phyloP scores from a whole-genome alignment of 2,113 vertebrate species.

The Ardeotis arabs region DNA sequence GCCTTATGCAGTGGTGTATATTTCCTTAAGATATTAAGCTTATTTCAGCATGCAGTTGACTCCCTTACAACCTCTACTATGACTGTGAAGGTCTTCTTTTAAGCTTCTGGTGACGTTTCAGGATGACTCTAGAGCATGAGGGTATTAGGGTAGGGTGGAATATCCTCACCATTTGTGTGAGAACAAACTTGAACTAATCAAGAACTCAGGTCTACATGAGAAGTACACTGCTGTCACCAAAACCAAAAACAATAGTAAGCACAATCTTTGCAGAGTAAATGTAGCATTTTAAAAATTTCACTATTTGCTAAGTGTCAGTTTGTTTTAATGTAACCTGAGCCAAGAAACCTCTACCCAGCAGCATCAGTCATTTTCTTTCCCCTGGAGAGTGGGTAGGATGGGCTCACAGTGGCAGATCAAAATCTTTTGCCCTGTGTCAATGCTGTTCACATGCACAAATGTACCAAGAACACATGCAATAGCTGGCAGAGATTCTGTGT shows the following conservation, averaged over 20 bases:
- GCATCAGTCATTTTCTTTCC: not conserved
- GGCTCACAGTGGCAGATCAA: not conserved
- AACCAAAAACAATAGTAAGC: not conserved
- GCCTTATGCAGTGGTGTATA: not conserved
- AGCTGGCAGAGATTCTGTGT: not conserved
- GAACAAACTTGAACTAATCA: not conserved
- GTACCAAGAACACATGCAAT: not conserved
- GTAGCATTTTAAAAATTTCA: not conserved
- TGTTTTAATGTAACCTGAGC: not conserved
- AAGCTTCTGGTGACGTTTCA: constrained; percentile 25
- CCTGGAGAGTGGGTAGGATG: not conserved
- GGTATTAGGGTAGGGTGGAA: not conserved
- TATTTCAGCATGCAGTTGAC: not conserved
- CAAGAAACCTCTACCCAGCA: not conserved
- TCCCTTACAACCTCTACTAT: not conserved
- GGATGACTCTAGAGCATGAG: not conserved
- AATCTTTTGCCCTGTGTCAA: not conserved
- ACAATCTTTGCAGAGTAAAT: not conserved
- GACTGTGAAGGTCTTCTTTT: constrained; percentile 17
- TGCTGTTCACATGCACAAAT: not conserved
- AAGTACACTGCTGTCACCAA: not conserved
- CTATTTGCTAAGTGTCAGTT: not conserved
- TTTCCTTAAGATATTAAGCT: not conserved
- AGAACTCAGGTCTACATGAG: not conserved
- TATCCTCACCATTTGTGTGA: not conserved